Conservation (phyloP, 2,113 vertebrate species). For the Trogon surrucura region DNA sequence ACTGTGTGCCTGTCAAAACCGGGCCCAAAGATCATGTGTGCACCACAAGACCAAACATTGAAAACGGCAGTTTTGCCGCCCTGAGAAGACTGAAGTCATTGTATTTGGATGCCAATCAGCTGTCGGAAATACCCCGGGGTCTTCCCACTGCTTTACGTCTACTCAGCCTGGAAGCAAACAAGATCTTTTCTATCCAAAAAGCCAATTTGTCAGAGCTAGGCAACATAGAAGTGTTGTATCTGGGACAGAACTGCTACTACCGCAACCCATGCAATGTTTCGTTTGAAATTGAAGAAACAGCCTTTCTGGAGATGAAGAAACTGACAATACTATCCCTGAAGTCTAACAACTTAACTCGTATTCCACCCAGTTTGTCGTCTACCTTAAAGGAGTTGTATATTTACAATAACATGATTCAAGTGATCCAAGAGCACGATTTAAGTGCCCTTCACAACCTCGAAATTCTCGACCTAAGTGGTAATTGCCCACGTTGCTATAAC, state of each 20-base stretch:
- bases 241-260: constrained; percentile 95
- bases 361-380: constrained; percentile 82
- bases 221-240: constrained; percentile 83
- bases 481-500: constrained; percentile 94
- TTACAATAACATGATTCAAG: constrained; percentile 88
- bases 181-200: constrained; percentile 80
- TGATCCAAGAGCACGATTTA: constrained; percentile 81
- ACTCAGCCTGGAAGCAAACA: constrained; percentile 92
- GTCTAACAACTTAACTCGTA: constrained; percentile 87
- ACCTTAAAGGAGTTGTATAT: constrained; percentile 87
- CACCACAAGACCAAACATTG: constrained; percentile 58
- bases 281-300: constrained; percentile 80
- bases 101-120: constrained; percentile 92
- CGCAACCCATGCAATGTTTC: constrained; percentile 91
- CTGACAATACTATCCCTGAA: constrained; percentile 89
- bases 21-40: constrained; percentile 88
- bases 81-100: constrained; percentile 82
- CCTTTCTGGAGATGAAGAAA: constrained; percentile 82
- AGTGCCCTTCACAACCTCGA: constrained; percentile 82
- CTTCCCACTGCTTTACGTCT: constrained; percentile 83
- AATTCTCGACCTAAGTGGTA: constrained; percentile 92
- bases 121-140: constrained; percentile 82
- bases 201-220: constrained; percentile 81
- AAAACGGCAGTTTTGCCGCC: constrained; percentile 78
- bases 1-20: constrained; percentile 87